Evolutionary conservation across 1,140 invertebrate species (phyloP), one percentile per base, ranked within the genome.

Genomic region (Vanessa tameamea): DNA sequence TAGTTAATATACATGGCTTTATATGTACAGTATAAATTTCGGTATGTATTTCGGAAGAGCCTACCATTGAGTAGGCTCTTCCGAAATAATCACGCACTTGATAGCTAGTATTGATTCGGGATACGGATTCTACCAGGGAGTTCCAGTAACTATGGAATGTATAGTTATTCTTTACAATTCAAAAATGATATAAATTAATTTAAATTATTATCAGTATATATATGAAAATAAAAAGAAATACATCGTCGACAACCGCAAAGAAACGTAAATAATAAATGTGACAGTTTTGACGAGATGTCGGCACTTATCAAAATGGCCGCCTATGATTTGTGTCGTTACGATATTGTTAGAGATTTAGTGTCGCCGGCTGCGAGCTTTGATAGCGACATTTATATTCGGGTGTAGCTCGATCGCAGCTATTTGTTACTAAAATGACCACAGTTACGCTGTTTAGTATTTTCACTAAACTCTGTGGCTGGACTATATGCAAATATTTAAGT

Each of bases 301-400:
- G 55, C 55, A 59, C 55, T 59, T 59, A 69, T 75, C 64, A 75
- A 69, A 65, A 61, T 70, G 69, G 48, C 48, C n/a, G 59, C 31
- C 23, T 14, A 71, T 50, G 50, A 71, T 71, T 64, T 64, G 59
- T 64, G 13, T 20, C 31, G 23, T 20, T 47, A 72, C 20, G 53
- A 64, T 66, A 66, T 57, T 64, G 51, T 69, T 57, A n/a, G 47
- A 61, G 72, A 67, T 73, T 73, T 68, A 63, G 72, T 73, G 64
- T 67, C 51, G 73, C 37, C 67, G 63, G 63, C 73, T 75, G 63
- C 63, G 51, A 37, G 51, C 14, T 69, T 64, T 64, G 73, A 75
- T 75, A 70, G 43, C 61, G 37, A 65, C 51, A 65, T 72, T 65
- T 53, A 72, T 63, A 69, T 69, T 69, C 67, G 53, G 16, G 53